Conservation (phyloP, 2,113 vertebrate genomes). For the Picathartes gymnocephalus region DNA sequence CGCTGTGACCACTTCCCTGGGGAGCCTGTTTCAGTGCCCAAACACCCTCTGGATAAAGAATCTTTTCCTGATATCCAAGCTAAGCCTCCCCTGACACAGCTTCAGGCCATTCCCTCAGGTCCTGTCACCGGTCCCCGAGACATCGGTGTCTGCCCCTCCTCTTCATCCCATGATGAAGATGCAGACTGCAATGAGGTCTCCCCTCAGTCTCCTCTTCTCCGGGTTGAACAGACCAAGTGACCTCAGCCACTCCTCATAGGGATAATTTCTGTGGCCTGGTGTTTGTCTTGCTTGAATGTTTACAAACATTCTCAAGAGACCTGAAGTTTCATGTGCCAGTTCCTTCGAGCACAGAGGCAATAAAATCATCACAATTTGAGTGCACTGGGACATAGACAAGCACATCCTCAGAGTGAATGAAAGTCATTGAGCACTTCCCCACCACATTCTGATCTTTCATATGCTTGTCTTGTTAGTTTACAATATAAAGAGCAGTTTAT, state of each 20-base stretch:
- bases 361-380: neutral
- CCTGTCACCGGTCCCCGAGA: accelerated
- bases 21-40: neutral
- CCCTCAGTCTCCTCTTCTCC: neutral
- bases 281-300: neutral
- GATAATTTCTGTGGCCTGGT: neutral
- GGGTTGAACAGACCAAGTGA: neutral
- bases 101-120: neutral
- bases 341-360: neutral
- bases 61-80: neutral
- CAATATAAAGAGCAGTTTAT: neutral
- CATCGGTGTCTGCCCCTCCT: neutral
- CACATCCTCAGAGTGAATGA: neutral
- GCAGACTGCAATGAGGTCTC: neutral
- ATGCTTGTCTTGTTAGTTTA: neutral
- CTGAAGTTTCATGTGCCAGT: neutral
- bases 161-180: accelerated
- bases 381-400: neutral
- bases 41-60: accelerated
- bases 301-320: neutral
- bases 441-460: neutral
- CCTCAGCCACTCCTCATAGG: neutral
- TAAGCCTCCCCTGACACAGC: neutral
- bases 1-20: no score
- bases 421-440: neutral